Evolutionary conservation across 2,113 vertebrate genomes (phyloP), one percentile per base, ranked within the genome.

Genomic region (Pelodiscus sinensis): DNA sequence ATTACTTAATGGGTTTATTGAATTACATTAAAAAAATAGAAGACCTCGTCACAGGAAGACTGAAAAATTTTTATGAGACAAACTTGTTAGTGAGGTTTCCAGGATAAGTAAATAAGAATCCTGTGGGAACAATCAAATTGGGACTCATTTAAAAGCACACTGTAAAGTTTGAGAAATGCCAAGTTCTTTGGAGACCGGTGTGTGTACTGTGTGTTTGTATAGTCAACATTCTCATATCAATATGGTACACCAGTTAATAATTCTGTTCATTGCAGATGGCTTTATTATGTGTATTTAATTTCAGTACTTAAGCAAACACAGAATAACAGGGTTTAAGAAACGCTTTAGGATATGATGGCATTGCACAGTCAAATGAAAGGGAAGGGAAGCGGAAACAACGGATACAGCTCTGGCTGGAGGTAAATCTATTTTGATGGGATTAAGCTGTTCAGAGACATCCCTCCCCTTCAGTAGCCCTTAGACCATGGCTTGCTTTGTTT

Each of bases 271-370:
- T 92, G 89, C 93, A 97, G 94, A 97, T 96, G 94, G 96, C 86
- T 97, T 96, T 94, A 95, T 96, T 95, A 94, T 94, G 95, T 95
- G 87, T 92, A 95, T 96, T 97, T 98, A 96, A 97, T 97, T 97
- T 93, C 93, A 87, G 92, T 16, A 92, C 95, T 97, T 95, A 93
- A 97, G 93, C 92, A 97, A 97, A 95, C 92, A 97, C 25, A 93
- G 92, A 96, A 86, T 88, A 94, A 96, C 31, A 55, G 58, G 87
- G 88, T 94, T 94, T 94, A 88, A 86, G 92, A 93, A 97, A 97
- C 86, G 90, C 92, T 95, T 82, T 89, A 95, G 90, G 90, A 94
- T 92, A 95, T 35, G 5, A 3, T 0, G 3, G 80, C 65, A 90
- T 35, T 81, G 60, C 85, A 90, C 85, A 91, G 94, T 95, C 94